Evolutionary conservation across 1,140 invertebrate genomes (phyloP).

Genomic region (Portunus trituberculatus): DNA sequence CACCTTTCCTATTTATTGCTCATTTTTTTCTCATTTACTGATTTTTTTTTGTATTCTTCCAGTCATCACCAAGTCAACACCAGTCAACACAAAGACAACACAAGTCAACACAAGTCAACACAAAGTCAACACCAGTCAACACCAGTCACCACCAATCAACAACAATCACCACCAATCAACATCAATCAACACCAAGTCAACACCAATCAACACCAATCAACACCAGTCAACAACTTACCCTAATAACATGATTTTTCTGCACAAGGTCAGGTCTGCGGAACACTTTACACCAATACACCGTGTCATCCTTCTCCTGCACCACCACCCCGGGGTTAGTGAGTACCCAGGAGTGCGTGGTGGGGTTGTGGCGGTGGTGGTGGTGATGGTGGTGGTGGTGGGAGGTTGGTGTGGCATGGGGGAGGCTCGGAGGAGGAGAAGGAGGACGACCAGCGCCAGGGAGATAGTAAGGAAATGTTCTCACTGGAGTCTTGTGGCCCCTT

Average conservation of each 20-base stretch:
- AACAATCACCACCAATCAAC: no score
- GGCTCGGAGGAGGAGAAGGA: slow-evolving; percentile 28
- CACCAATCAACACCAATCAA: no score
- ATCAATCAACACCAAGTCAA: no score
- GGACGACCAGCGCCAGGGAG: neutral
- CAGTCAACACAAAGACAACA: no score
- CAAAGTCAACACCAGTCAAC: no score
- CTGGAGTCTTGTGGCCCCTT: slow-evolving; percentile 38
- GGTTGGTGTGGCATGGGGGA: neutral
- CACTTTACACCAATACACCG: slow-evolving; percentile 79
- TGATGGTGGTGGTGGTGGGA: slow-evolving; percentile 48
- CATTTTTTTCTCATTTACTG: no score
- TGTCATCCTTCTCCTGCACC: slow-evolving; percentile 57
- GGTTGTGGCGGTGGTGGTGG: slow-evolving; percentile 43
- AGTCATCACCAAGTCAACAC: no score
- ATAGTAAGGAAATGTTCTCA: neutral
- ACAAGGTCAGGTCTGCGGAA: slow-evolving; percentile 76
- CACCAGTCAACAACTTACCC: slow-evolving; percentile 68
- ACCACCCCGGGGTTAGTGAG: slow-evolving; percentile 72
- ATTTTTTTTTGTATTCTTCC: no score
- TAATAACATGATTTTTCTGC: slow-evolving; percentile 78
- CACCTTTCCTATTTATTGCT: no score
- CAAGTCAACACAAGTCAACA: no score
- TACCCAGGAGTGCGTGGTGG: slow-evolving; percentile 51
- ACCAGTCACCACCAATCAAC: no score